Base-by-base conservation (phyloP, 2,113 vertebrate species). In the Irena cyanogastra region DNA sequence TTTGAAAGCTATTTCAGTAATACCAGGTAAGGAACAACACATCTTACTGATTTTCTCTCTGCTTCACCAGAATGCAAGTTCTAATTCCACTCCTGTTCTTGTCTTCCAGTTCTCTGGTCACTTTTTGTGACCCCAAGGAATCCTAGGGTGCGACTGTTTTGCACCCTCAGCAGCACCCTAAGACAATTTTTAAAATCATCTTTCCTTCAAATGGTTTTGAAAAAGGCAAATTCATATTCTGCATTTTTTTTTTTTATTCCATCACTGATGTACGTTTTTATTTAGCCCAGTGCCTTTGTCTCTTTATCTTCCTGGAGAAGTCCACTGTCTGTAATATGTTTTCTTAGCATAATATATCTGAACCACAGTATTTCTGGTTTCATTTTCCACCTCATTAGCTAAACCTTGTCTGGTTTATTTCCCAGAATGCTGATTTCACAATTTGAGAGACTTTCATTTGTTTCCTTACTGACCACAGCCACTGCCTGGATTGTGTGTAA, bases 1-100 rank as follows among this genome's bases (percentile, higher is more conserved):
- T 90, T 97, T 99, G 93, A 99, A 99, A 98, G 99, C 99, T 50
- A 98, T 99, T 97, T 99, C 99, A 26, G 99, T 99, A 96, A 99
- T 99, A 95, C 99, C 99, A 98, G 99, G 99, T 99, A 98, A 99
- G 98, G 66, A 64, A 4, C 21, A 80, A 5, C 24, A 27, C 33
- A 71, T 9, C 6, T 41, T 60, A 44, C 22, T 75, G 11, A 31
- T 66, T 90, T 69, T 23, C 31, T 56, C 50, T 70, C 42, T 3
- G 3, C 22, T 71, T 88, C 79, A 87, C 17, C 45, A 60, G 14
- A 53, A 33, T 66, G 8, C 3, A 59, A 7, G 70, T 70, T 85
- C n/a, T 53, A 52, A 49, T 64, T 79, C 17, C 23, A 63, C 17
- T 68, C 16, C 42, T 54, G 8, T 50, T 90, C 42, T 71, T 78